Percentiles rank a stretch among this genome's conserved stretches.
Evolutionary conservation across 2,797 vertebrate species (phyloP).

Genomic region (Mycteria americana): DNA sequence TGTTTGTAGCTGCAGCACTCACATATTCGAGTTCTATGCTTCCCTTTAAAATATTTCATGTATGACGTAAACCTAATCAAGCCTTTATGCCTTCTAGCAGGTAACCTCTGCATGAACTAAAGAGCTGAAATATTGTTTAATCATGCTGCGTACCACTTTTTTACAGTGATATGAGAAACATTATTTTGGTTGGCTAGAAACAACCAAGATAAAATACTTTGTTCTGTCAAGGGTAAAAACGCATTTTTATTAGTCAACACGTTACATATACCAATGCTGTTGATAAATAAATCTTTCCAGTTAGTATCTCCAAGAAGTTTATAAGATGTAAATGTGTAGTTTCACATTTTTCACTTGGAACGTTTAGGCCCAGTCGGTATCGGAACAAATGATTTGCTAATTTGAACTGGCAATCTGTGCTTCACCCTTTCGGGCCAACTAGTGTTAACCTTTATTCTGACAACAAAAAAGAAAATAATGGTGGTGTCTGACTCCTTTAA

Average conservation of each 20-base stretch:
- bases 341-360: neutral
- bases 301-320: neutral
- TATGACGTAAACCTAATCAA: conserved; percentile 86
- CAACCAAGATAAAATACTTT: conserved; percentile 74
- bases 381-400: conserved; percentile 45
- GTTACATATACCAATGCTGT: neutral
- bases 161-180: conserved; percentile 71
- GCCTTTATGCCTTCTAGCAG: conserved; percentile 79
- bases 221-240: conserved; percentile 4
- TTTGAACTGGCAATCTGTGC: conserved; percentile 55
- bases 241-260: conserved; percentile 17
- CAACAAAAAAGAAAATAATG: conserved; percentile 65
- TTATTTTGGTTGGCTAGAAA: conserved; percentile 74
- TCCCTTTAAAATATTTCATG: conserved; percentile 78
- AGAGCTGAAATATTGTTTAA: conserved; percentile 85
- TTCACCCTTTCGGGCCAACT: conserved; percentile 57
- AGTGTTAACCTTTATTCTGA: conserved; percentile 68
- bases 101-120: conserved; percentile 86
- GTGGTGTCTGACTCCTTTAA: conserved; percentile 62
- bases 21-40: conserved; percentile 74
- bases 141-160: conserved; percentile 75
- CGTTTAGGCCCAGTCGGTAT: neutral
- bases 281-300: neutral
- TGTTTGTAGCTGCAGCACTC: conserved; percentile 69
- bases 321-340: neutral